Evolutionary conservation across 2,113 vertebrate species (phyloP), one percentile per base, ranked within the genome.

Genomic region (Silurus glanis): DNA sequence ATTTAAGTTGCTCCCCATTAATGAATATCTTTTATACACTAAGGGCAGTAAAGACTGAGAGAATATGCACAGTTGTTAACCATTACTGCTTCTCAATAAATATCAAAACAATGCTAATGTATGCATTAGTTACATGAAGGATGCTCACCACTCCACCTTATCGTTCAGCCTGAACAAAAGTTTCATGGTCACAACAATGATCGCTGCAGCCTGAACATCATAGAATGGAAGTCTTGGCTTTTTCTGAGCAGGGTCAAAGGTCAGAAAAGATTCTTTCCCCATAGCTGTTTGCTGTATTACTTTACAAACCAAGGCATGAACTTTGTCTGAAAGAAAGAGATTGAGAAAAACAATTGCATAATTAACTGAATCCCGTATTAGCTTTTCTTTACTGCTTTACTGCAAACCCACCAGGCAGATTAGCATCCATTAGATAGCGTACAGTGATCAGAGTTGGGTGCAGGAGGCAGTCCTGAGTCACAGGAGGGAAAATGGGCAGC

Each of bases 131-230:
- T 64, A 13, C 23, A 37, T 55, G 53, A 66, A 19, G 45, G 23
- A 83, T 13, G 92, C 94, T 91, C 92, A 98, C 97, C 97, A 99
- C 88, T 99, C 97, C 0, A 91, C 93, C 23, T 69, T 87, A 93
- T 99, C 97, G 88, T 99, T 93, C 90, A 99, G 87, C 85, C 95
- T 92, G 89, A 98, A 98, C 37, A 99, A 0, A 6, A 97, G 87
- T 91, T 99, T 99, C 92, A 99, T 87, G 62, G 94, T 94, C 58
- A 98, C 92, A 21, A 98, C 66, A 81, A 99, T 93, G 84, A 97
- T 25, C 51, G 97, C 97, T 28, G 90, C 92, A 7, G 97, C 93
- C 87, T 96, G 95, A 14, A 98, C 7, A 23, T 99, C 97, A 0
- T 98, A 96, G 74, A 85, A 95, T n/a, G 95, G 94, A 55, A 95